These are phyloP conservation scores for Montipora cactus DNA, from an alignment of 64 coral and sea anemone genomes.

Conservation along the genomic window DNA sequence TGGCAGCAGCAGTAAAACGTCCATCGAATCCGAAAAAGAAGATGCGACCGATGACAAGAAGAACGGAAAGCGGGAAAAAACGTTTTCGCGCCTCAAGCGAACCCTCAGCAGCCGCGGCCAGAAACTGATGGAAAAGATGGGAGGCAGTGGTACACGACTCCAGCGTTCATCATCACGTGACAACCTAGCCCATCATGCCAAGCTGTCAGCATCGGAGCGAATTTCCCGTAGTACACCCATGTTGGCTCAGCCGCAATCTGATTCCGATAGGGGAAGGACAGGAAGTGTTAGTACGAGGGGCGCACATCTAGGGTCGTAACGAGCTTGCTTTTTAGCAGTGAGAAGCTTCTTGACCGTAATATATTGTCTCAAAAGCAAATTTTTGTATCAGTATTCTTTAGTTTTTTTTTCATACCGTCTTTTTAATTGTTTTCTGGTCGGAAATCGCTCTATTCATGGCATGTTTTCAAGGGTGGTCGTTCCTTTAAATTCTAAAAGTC, in stretches of 20 bases:
- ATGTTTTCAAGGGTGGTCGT: no score
- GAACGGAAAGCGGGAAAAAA: constrained; percentile 97
- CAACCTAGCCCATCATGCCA: constrained; percentile 94
- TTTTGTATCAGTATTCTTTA: not conserved
- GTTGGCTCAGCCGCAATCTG: constrained; percentile 80
- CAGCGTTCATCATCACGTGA: constrained; percentile 99
- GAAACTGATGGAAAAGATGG: constrained; percentile 99
- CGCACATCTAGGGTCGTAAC: constrained; percentile 5
- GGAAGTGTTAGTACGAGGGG: constrained; percentile 63
- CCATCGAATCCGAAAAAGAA: constrained; percentile 64
- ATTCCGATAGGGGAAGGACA: constrained; percentile 61
- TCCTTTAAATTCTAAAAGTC: no score
- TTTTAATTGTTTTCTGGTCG: no score
- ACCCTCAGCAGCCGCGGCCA: constrained; percentile 95
- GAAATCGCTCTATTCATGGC: no score
- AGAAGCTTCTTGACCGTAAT: not conserved
- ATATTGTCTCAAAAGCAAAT: not conserved
- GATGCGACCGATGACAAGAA: constrained; percentile 90
- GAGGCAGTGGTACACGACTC: constrained; percentile 86
- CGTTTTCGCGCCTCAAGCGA: constrained; percentile 90
- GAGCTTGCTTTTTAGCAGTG: not conserved
- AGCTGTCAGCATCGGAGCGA: constrained; percentile 88
- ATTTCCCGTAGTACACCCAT: constrained; percentile 98
- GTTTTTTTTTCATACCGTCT: not conserved
- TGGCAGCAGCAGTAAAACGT: constrained; percentile 61